These are phyloP conservation scores for Vannuccia rotundouncinata DNA, from an alignment of 2,888 invertebrate genomes.

Conservation along the genomic window DNA sequence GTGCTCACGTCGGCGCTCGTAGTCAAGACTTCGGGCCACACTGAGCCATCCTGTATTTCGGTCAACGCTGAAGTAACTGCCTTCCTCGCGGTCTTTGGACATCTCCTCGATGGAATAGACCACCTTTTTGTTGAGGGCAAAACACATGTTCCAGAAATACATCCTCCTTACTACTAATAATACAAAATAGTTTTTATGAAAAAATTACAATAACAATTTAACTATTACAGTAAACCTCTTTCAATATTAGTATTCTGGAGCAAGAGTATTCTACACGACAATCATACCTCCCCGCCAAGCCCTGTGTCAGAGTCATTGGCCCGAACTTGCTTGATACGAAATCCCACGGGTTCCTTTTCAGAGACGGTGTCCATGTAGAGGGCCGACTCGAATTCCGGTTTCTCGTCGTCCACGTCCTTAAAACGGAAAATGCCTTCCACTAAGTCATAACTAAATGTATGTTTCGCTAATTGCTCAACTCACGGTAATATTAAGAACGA, in stretches of 20 bases:
- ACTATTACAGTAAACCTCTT: too few relatives aligned
- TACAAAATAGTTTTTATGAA: too few relatives aligned
- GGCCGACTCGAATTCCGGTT: neutral
- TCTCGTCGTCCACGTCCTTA: slow-evolving; percentile 27
- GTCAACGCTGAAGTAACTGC: neutral
- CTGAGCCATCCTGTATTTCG: neutral
- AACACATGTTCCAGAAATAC: too few relatives aligned
- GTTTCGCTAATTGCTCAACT: too few relatives aligned
- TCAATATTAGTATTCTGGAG: too few relatives aligned
- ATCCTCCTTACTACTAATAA: too few relatives aligned
- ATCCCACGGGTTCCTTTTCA: neutral
- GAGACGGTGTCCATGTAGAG: slow-evolving; percentile 9
- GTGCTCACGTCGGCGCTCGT: neutral
- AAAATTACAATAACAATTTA: too few relatives aligned
- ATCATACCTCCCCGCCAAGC: neutral
- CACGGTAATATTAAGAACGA: slow-evolving; percentile 24
- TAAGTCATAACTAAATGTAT: too few relatives aligned
- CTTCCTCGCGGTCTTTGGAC: neutral
- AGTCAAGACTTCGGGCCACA: neutral
- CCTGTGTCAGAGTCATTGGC: slow-evolving; percentile 25
- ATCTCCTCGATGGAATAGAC: slow-evolving; percentile 21
- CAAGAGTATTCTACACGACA: too few relatives aligned
- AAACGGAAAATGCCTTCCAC: too few relatives aligned
- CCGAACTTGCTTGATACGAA: neutral
- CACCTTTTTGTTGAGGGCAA: neutral